Conservation (phyloP, 2,888 invertebrate species). For the Drosophila diplacantha region DNA sequence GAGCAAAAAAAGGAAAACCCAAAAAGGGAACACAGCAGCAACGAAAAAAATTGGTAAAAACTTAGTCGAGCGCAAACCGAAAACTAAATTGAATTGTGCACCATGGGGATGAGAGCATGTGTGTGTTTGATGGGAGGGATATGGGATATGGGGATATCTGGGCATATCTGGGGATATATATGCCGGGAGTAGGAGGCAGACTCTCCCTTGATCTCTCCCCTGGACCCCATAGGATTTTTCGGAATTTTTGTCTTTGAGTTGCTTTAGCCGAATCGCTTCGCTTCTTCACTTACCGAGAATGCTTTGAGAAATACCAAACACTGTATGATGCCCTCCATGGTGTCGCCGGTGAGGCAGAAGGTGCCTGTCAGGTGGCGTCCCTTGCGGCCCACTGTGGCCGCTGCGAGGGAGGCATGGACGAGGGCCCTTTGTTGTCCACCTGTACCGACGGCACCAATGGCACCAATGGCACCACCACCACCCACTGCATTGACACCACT, state of each 20-base stretch:
- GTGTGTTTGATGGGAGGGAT: conserved; percentile 5
- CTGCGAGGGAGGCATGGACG: conserved; percentile 87
- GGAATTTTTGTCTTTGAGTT: background rate
- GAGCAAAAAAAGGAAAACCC: background rate
- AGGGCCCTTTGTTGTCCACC: conserved; percentile 83
- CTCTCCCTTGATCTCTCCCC: conserved; percentile 10
- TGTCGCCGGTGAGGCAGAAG: conserved; percentile 92
- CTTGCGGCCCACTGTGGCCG: conserved; percentile 85
- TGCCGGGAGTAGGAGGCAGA: background rate
- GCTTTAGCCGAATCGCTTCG: background rate
- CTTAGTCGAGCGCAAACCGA: conserved; percentile 66
- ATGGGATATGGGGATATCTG: background rate
- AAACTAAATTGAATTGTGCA: conserved; percentile 69
- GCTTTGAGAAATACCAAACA: conserved; percentile 95
- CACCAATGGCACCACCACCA: conserved; percentile 77
- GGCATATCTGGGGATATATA: conserved; percentile 18
- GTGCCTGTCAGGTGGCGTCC: conserved; percentile 91
- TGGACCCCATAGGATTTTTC: background rate
- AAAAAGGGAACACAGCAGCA: conserved; percentile 5
- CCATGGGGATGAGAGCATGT: conserved; percentile 25
- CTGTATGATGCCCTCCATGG: conserved; percentile 95
- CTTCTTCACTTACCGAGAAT: conserved; percentile 87
- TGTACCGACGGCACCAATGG: conserved; percentile 86
- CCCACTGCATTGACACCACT: conserved; percentile 84
- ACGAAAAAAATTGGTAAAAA: conserved; percentile 42